A percentile compares a stretch with the other conserved stretches of the same genome.
Conservation (phyloP, 2,888 invertebrate species). For the Drosophila falleni region DNA sequence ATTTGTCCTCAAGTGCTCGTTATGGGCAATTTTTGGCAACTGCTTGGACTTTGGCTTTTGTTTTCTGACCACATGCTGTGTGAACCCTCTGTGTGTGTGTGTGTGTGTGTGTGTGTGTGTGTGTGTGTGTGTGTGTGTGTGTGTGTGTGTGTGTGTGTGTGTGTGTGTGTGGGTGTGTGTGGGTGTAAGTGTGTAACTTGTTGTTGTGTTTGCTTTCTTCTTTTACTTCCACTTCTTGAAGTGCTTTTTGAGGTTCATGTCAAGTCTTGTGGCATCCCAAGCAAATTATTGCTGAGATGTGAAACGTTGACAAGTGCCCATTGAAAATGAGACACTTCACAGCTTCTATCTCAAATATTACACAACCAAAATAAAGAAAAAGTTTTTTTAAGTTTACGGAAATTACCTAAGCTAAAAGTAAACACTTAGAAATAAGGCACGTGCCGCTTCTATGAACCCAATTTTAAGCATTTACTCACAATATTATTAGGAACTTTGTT, state of each 20-base stretch:
- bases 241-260: slow-evolving; percentile 59
- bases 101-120: no score
- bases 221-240: slow-evolving; percentile 26
- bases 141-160: no score
- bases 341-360: slow-evolving; percentile 37
- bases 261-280: slow-evolving; percentile 59
- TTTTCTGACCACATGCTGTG: slow-evolving; percentile 62
- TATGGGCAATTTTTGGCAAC: slow-evolving; percentile 77
- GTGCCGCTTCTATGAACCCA: slow-evolving; percentile 14
- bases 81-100: not conserved
- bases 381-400: not conserved
- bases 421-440: slow-evolving; percentile 13
- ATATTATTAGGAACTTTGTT: slow-evolving; percentile 7
- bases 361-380: not conserved
- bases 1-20: slow-evolving; percentile 78
- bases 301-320: slow-evolving; percentile 67
- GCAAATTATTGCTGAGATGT: slow-evolving; percentile 55
- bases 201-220: slow-evolving; percentile 32
- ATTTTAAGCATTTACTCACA: not conserved
- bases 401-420: slow-evolving; percentile 13
- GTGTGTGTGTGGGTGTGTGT: no score
- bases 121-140: no score
- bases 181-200: slow-evolving; percentile 28
- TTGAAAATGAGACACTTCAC: slow-evolving; percentile 59
- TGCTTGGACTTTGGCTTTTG: slow-evolving; percentile 67